Base-by-base conservation (phyloP, 2,888 invertebrate species). In the Drosophila atroscutellata region DNA sequence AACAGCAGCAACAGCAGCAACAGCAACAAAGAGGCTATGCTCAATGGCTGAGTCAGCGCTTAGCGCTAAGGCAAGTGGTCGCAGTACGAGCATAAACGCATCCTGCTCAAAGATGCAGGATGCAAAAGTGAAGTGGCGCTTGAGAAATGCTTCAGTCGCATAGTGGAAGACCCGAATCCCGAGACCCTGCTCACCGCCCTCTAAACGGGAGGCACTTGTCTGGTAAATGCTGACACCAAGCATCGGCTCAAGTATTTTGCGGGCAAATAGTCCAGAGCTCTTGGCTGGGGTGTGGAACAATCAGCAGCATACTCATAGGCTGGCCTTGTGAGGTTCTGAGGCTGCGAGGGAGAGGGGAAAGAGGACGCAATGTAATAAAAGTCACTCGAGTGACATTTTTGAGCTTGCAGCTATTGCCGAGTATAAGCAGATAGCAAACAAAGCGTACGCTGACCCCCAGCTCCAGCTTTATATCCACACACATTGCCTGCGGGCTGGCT, bases 361-460 rank as follows among this genome's bases (percentile, higher is more conserved):
- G 51, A 50, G 30, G 57, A 45, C 57, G 65, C 68, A 81, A 74
- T 49, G 80, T 78, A 90, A 87, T 87, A 87, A 90, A 87, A 90
- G 90, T 87, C 90, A 89, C 87, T 90, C 76, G 84, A 89, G 89
- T 86, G 89, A 89, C 89, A 90, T 86, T 90, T 86, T 89, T 75
- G 80, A 90, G 89, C 88, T 74, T 84, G 87, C 75, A 80, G 90
- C 84, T 57, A 81, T 80, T 34, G 32, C 50, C 26, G 34, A 57
- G 67, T 49, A 76, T 68, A 80, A 83, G 83, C 68, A 79, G 70
- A 77, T 76, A 72, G 80, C 81, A 89, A 85, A 90, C 89, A 90
- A 80, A 74, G 81, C 82, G 58, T 63, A 47, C 61, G 60, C 81
- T 57, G 71, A 75, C 71, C 64, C 69, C 64, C 49, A 52, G 50